A percentile compares a stretch with the other conserved stretches of the same genome.
Conservation (phyloP, 2,888 invertebrate species). For the Mesorhabditis sp. region DNA sequence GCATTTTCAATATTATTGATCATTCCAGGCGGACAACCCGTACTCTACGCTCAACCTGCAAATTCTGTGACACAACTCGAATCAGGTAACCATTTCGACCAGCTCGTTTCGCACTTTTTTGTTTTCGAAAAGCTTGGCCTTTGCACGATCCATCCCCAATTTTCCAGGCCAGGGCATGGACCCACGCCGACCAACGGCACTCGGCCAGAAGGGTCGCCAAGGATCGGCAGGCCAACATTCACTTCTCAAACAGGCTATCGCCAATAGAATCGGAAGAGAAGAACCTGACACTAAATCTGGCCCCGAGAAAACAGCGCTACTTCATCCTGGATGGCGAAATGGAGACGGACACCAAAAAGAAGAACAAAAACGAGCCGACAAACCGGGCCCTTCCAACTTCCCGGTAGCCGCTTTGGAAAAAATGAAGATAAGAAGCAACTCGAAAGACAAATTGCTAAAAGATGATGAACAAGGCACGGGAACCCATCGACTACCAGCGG, state of each 20-base stretch:
- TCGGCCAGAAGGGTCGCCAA: slow-evolving; percentile 11
- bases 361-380: neutral
- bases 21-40: too few species aligned
- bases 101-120: too few species aligned
- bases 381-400: neutral
- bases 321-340: slow-evolving; percentile 51
- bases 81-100: too few species aligned
- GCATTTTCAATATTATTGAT: too few species aligned
- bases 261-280: slow-evolving; percentile 35
- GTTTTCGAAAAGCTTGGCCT: too few species aligned
- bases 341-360: slow-evolving; percentile 34
- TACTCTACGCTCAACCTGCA: too few species aligned
- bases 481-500: too few species aligned
- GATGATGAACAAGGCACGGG: slow-evolving; percentile 16
- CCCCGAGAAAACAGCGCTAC: neutral
- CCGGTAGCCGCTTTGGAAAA: neutral
- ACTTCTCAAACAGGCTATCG: slow-evolving; percentile 52
- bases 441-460: slow-evolving; percentile 23
- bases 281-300: neutral
- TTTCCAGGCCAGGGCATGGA: too few species aligned
- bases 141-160: too few species aligned
- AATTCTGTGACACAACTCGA: too few species aligned
- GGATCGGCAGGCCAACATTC: slow-evolving; percentile 23
- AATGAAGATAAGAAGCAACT: neutral
- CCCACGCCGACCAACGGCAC: slow-evolving; percentile 15